These are phyloP conservation scores for Ascaphus truei DNA, from an alignment of 2,113 vertebrate species.

Conservation along the genomic window DNA sequence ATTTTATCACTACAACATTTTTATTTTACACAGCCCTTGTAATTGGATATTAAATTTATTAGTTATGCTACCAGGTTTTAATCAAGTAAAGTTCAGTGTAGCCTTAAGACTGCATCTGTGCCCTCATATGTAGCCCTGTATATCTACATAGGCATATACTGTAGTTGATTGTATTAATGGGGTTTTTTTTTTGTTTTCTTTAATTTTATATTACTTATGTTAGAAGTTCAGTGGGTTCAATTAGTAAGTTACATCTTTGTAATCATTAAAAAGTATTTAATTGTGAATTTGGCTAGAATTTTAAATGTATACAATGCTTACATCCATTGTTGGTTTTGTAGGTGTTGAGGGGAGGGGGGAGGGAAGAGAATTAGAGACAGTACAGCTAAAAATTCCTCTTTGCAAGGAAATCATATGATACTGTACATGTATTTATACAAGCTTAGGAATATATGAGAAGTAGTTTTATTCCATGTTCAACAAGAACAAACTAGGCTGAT, in stretches of 20 bases:
- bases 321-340: no score
- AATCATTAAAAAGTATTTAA: no score
- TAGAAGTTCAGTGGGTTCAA: not conserved
- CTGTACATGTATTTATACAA: no score
- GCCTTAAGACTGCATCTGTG: constrained; percentile 26
- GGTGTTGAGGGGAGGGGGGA: no score
- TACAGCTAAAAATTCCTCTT: no score
- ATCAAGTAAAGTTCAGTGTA: constrained; percentile 20
- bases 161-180: not conserved
- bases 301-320: no score
- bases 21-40: not conserved
- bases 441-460: no score
- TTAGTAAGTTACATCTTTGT: not conserved
- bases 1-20: not conserved
- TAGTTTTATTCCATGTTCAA: no score
- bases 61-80: constrained; percentile 28
- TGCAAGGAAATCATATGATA: no score
- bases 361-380: no score
- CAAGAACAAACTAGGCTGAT: no score
- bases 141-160: not conserved
- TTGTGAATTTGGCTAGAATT: no score
- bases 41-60: constrained; percentile 25
- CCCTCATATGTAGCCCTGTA: constrained; percentile 17
- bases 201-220: not conserved
- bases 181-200: not conserved